Conservation (phyloP, 2,113 vertebrate genomes). For the Falcunculus frontatus region DNA sequence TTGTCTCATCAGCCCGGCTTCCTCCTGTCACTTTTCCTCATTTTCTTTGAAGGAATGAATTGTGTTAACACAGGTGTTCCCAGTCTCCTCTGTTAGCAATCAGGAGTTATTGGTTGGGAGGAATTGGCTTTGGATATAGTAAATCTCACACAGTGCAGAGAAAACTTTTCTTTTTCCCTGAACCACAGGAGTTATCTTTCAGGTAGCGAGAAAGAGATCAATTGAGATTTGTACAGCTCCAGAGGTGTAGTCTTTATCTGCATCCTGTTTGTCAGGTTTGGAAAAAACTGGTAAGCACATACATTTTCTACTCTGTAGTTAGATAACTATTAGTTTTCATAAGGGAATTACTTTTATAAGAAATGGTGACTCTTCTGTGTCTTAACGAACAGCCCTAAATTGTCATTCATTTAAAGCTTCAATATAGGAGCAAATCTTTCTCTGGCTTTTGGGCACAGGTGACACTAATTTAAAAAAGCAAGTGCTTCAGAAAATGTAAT, state of each 20-base stretch:
- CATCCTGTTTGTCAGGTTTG: neutral
- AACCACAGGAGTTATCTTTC: neutral
- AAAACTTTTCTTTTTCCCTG: neutral
- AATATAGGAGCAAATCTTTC: neutral
- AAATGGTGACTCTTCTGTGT: neutral
- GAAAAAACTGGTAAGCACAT: accelerated
- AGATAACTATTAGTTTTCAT: neutral
- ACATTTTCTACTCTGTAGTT: neutral
- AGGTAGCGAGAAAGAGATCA: neutral
- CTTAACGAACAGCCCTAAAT: neutral
- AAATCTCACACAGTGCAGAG: neutral
- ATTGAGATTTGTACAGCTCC: neutral
- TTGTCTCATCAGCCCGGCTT: neutral
- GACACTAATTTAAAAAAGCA: neutral
- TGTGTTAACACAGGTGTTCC: neutral
- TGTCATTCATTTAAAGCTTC: neutral
- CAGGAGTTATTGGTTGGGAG: neutral
- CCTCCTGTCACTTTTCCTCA: neutral
- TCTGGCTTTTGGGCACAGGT: neutral
- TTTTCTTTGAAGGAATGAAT: neutral
- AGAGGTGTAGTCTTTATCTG: neutral
- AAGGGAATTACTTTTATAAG: neutral
- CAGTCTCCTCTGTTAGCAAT: neutral
- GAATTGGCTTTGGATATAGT: neutral
- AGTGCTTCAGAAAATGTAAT: neutral